A percentile compares a stretch with the other conserved stretches of the same genome.
These are phyloP conservation scores for Drosophila antonietae DNA, from an alignment of 2,888 invertebrate species.

Conservation along the genomic window DNA sequence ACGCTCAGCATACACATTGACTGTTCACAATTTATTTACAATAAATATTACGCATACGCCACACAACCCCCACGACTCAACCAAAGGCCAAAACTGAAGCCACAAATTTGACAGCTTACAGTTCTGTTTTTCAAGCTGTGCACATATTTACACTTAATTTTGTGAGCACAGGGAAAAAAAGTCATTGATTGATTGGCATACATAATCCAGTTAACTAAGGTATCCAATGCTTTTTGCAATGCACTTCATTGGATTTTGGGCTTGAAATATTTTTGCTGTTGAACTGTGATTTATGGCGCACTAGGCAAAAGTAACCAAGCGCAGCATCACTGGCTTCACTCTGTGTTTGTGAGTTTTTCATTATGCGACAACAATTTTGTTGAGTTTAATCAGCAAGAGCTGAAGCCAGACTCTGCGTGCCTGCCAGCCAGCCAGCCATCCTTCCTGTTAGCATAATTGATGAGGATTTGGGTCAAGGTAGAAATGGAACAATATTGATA, in stretches of 20 bases:
- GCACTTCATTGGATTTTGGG: constrained; percentile 5
- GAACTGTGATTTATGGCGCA: constrained; percentile 50
- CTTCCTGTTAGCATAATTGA: constrained; percentile 52
- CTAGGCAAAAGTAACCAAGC: constrained; percentile 12
- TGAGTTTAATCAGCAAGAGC: constrained; percentile 50
- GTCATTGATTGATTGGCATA: constrained; percentile 53
- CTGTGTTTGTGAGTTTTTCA: constrained; percentile 26
- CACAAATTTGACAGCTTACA: constrained; percentile 10
- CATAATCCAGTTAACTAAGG: constrained; percentile 45
- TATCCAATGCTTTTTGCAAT: neutral
- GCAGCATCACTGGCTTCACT: neutral
- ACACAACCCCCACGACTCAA: neutral
- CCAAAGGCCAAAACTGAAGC: neutral
- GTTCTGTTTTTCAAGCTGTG: constrained; percentile 6
- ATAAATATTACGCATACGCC: constrained; percentile 14
- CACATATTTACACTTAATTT: constrained; percentile 51
- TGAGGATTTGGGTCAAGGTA: constrained; percentile 45
- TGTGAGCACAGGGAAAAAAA: constrained; percentile 16
- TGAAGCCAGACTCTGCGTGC: constrained; percentile 10
- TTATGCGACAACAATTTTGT: constrained; percentile 51
- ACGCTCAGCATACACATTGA: too few relatives aligned
- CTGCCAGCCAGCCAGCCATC: neutral
- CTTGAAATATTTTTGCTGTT: constrained; percentile 49
- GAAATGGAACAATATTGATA: constrained; percentile 15
- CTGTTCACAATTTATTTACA: neutral